A percentile compares a stretch with the other conserved stretches of the same genome.
Conservation (phyloP, 2,888 invertebrate species). For the Trichopria drosophilae region DNA sequence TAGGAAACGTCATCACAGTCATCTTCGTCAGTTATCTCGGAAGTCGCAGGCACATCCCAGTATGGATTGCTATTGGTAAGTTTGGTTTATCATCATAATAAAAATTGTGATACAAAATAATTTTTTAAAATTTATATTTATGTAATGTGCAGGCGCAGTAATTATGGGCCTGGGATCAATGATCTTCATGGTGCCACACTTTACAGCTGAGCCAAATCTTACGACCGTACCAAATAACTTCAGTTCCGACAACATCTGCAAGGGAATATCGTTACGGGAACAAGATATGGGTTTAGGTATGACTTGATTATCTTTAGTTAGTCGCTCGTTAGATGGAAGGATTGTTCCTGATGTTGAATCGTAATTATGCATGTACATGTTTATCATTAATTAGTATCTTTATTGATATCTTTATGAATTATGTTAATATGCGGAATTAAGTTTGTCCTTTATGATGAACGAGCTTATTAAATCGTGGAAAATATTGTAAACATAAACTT, state of each 20-base stretch:
- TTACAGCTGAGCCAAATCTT: conserved; percentile 79
- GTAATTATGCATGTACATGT: not conserved
- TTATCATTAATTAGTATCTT: too few relatives aligned
- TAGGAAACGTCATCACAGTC: conserved; percentile 92
- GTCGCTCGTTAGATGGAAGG: not conserved
- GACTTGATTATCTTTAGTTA: conserved; percentile 31
- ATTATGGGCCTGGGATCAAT: conserved; percentile 93
- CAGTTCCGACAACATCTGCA: conserved; percentile 78
- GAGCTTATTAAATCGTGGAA: too few relatives aligned
- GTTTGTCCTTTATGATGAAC: too few relatives aligned
- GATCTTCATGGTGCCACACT: conserved; percentile 91
- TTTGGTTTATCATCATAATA: not conserved
- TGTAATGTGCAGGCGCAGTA: conserved; percentile 68
- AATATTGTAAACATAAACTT: too few relatives aligned
- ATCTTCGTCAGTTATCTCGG: conserved; percentile 95
- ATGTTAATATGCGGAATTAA: too few relatives aligned
- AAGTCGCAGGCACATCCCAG: conserved; percentile 87
- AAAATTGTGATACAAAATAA: not conserved
- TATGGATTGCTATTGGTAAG: conserved; percentile 90
- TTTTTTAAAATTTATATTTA: not conserved
- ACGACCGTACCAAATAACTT: conserved; percentile 71
- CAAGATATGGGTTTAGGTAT: conserved; percentile 75
- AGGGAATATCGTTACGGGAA: conserved; percentile 70
- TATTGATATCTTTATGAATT: not conserved
- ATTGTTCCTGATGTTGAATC: conserved; percentile 1